These are phyloP conservation scores for Triplophysa dalaica DNA, from an alignment of 2,113 vertebrate genomes.

Conservation along the genomic window DNA sequence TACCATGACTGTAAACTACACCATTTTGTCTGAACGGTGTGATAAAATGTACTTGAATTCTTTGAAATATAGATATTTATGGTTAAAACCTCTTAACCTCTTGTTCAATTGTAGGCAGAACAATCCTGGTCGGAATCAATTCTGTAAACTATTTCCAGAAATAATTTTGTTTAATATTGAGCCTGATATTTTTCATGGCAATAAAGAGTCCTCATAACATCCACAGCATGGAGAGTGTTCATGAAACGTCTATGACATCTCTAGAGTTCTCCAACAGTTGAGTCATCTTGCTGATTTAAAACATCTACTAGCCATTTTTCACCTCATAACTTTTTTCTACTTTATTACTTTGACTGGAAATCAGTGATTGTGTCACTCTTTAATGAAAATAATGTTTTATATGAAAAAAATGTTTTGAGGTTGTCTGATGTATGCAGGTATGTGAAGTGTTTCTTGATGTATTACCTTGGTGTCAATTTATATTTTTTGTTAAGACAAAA, in stretches of 20 bases:
- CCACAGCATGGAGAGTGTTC: conserved; percentile 32
- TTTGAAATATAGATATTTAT: no score
- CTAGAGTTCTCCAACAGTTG: conserved; percentile 7
- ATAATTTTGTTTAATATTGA: conserved; percentile 20
- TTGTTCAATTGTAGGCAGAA: neutral
- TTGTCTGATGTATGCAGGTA: neutral
- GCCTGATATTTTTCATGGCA: conserved; percentile 20
- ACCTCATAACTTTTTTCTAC: conserved; percentile 12
- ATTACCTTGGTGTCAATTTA: neutral
- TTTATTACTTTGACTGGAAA: neutral
- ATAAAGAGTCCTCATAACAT: conserved; percentile 32
- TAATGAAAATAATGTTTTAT: conserved; percentile 3
- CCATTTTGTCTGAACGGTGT: no score
- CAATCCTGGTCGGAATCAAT: conserved; percentile 12
- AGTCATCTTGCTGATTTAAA: conserved; percentile 30
- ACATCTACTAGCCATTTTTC: conserved; percentile 2
- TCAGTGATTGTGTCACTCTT: conserved; percentile 12
- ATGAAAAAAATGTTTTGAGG: neutral
- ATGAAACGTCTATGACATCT: conserved; percentile 41
- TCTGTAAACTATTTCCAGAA: neutral
- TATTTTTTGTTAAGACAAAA: neutral
- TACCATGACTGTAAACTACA: neutral
- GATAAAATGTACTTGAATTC: no score
- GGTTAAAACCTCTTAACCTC: conserved; percentile 7
- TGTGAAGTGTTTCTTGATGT: neutral